Evolutionary conservation across 2,113 vertebrate species (phyloP), one percentile per base, ranked within the genome.

Genomic region (Cairina moschata): DNA sequence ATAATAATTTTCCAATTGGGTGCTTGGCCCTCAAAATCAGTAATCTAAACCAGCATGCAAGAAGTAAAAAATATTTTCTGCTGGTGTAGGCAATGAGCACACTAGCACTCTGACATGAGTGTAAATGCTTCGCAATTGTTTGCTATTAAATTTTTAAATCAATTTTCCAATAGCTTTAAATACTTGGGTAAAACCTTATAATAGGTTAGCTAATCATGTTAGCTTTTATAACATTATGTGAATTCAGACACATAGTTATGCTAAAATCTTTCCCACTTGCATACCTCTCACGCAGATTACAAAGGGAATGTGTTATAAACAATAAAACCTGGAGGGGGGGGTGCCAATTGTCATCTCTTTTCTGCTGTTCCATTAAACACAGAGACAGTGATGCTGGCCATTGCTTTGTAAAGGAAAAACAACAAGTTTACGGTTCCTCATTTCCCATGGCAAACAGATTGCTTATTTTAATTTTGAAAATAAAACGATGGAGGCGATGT

Each of bases 401-500:
- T 93, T 96, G 97, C 95, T 88, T 62, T 93, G 88, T 88, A 96
- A 97, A 96, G 96, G 96, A 96, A 97, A 97, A 97, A 96, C 96
- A 97, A 97, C 97, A 98, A 97, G 97, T 98, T 98, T 98, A 98
- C 86, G 58, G 96, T 97, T 97, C 92, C 91, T 98, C 96, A 96
- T 98, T 98, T 98, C 98, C 97, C 98, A 91, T 96, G 97, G 97
- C 97, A 98, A 98, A 98, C 98, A 97, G 97, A 98, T 98, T 98
- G 97, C 97, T 98, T 97, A 98, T 98, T 98, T 98, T 98, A 98
- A 98, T 98, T 98, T 98, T 98, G 97, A 98, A 98, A 98, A 97
- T 97, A 97, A 98, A 98, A 97, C 67, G 95, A 97, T 79, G 90
- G 97, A 97, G 96, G 98, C 97, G 81, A 97, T 96, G 97, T 92